Evolutionary conservation across 1,140 invertebrate species (phyloP).

Genomic region (Rhyacophila brunnea): DNA sequence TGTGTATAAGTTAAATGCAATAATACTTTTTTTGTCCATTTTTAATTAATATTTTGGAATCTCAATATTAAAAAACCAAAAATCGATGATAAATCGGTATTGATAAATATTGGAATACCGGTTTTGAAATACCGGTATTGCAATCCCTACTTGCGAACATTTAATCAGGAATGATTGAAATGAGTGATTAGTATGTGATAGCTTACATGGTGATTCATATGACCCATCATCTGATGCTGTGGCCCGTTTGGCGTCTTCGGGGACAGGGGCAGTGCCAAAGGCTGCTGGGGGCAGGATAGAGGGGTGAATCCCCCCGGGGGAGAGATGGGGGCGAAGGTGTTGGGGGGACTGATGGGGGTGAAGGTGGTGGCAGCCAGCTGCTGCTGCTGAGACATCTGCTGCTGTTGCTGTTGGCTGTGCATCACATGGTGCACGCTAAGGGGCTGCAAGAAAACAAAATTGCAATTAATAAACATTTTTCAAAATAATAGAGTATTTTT

Average conservation of each 20-base stretch:
- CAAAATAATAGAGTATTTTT: too few species aligned
- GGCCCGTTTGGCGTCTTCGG: conserved; percentile 27
- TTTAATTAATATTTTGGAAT: too few species aligned
- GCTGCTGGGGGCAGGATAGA: conserved; percentile 8
- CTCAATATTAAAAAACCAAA: too few species aligned
- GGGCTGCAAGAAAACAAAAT: conserved; percentile 4
- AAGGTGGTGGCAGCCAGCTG: background rate
- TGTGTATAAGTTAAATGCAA: too few species aligned
- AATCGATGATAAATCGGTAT: too few species aligned
- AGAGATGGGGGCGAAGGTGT: conserved; percentile 16
- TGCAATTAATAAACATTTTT: too few species aligned
- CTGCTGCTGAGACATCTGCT: background rate
- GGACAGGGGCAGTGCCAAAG: conserved; percentile 18
- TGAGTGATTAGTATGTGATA: too few species aligned
- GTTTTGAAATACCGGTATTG: too few species aligned
- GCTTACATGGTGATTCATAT: conserved; percentile 29
- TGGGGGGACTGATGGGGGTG: conserved; percentile 10
- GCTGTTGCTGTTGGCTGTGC: conserved; percentile 12
- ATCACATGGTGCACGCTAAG: conserved; percentile 27
- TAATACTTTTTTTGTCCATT: too few species aligned
- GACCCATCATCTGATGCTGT: conserved; percentile 9
- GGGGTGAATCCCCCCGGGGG: conserved; percentile 16
- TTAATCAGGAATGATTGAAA: too few species aligned
- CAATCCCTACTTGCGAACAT: too few species aligned
- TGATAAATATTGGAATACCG: too few species aligned